Evolutionary conservation across 2,797 vertebrate species (phyloP), one percentile per base, ranked within the genome.

Genomic region (Pristis pectinata): DNA sequence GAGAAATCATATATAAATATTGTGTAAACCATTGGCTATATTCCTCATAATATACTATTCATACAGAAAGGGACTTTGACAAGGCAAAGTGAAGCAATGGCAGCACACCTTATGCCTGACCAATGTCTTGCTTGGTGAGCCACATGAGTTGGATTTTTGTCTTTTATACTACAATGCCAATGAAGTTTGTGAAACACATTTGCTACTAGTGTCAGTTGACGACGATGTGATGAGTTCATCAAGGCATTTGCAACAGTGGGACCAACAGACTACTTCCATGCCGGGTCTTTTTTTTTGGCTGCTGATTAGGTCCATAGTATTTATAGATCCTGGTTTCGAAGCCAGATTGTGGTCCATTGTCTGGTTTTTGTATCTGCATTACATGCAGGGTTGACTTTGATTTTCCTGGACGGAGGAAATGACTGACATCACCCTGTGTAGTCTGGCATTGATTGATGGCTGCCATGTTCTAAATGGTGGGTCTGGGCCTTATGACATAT

Each of bases 21-120:
- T 91, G 64, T 64, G 17, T 91, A 67, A 67, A 91, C 19, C n/a
- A 9, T 64, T 67, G 61, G 61, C 61, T 59, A 19, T 30, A n/a
- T 87, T 59, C 59, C 53, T 59, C 87, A 24, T 56, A 41, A 67
- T 41, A 91, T 61, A 19, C 53, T 83, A 41, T 91, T 64, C 34
- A 24, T 37, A 67, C 10, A n/a, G 87, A 37, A 19, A 41, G 11
- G 22, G 22, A 34, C 0, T n/a, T 61, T 10, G n/a, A 41, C 37
- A 91, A 67, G 19, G 34, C 59, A 91, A 87, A 87, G n/a, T 91
- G n/a, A 91, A 19, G 37, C n/a, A 64, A 61, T 64, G 83, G 83
- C 30, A 15, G 83, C 34, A 15, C 30, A n/a, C 4, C 6, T 85
- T 59, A 13, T 56, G 30, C 82, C 34, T 27, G 82, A 85, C 4